A percentile compares a stretch with the other conserved stretches of the same genome.
These are phyloP conservation scores for Diadophis punctatus DNA, from an alignment of 2,113 vertebrate species.

Conservation along the genomic window DNA sequence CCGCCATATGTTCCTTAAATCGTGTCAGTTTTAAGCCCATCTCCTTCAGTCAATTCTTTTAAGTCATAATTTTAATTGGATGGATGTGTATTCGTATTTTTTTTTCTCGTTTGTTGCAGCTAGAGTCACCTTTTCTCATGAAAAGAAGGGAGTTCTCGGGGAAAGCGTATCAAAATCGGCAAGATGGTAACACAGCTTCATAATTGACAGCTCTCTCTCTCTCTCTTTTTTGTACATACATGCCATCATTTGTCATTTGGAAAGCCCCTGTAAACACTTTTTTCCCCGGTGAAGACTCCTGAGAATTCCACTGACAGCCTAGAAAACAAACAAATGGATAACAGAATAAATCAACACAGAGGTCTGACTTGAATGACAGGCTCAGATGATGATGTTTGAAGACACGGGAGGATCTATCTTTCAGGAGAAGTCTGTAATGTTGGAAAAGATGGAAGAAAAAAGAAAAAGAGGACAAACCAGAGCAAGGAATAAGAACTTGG, in stretches of 20 bases:
- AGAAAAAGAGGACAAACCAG: not conserved
- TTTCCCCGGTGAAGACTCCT: not conserved
- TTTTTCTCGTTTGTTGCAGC: not conserved
- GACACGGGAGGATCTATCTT: not conserved
- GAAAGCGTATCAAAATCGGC: not conserved
- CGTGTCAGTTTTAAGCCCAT: not conserved
- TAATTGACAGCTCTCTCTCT: not conserved
- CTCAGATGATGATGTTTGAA: not conserved
- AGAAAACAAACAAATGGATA: not conserved
- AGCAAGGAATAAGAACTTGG: not conserved
- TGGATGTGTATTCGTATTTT: not conserved
- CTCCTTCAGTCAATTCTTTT: not conserved
- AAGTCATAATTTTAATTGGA: not conserved
- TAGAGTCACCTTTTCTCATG: not conserved
- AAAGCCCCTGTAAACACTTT: not conserved
- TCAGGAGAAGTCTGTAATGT: not conserved
- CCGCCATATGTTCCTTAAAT: not conserved
- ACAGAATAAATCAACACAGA: not conserved
- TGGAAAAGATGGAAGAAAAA: not conserved
- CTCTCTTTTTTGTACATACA: not conserved
- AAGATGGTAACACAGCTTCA: not conserved
- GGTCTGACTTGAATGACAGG: not conserved
- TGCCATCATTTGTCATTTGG: not conserved
- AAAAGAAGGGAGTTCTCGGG: not conserved
- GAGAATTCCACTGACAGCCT: not conserved